phyloP scores from a whole-genome alignment of 2,888 invertebrate species.

The Eristalis intricaria region DNA sequence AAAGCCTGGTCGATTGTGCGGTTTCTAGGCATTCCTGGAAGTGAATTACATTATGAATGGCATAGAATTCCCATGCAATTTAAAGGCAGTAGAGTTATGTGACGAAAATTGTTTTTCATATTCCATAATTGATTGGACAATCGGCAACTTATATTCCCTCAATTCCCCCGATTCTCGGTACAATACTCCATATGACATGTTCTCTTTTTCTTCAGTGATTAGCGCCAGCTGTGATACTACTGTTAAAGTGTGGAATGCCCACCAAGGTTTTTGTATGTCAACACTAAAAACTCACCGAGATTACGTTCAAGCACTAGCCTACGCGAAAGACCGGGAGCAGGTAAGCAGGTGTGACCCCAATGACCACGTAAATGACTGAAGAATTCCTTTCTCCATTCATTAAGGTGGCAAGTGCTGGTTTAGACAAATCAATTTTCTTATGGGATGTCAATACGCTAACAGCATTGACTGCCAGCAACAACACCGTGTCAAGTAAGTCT shows the following conservation, averaged over 20 bases:
- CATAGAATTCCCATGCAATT: too few species aligned
- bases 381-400: not conserved
- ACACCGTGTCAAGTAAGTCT: slow-evolving; percentile 94
- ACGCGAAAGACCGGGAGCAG: slow-evolving; percentile 97
- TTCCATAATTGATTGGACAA: not conserved
- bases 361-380: not conserved
- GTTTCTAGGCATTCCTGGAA: too few species aligned
- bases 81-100: too few species aligned
- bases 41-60: too few species aligned
- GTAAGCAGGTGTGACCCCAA: slow-evolving; percentile 77
- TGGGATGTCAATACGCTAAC: slow-evolving; percentile 99
- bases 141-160: not conserved
- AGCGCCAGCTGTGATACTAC: slow-evolving; percentile 99
- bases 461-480: slow-evolving; percentile 98
- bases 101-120: not conserved
- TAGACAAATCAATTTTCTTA: slow-evolving; percentile 97
- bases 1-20: too few species aligned
- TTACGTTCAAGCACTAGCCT: slow-evolving; percentile 98
- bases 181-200: not conserved
- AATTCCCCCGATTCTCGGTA: not conserved
- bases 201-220: slow-evolving; percentile 86
- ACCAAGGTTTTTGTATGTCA: slow-evolving; percentile 99
- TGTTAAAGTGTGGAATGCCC: slow-evolving; percentile 99
- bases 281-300: slow-evolving; percentile 98
- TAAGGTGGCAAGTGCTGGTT: slow-evolving; percentile 93